Evolutionary conservation across 35 echinoderm and acorn worm genomes (phyloP).

Genomic region (Ophioderma brevispina): DNA sequence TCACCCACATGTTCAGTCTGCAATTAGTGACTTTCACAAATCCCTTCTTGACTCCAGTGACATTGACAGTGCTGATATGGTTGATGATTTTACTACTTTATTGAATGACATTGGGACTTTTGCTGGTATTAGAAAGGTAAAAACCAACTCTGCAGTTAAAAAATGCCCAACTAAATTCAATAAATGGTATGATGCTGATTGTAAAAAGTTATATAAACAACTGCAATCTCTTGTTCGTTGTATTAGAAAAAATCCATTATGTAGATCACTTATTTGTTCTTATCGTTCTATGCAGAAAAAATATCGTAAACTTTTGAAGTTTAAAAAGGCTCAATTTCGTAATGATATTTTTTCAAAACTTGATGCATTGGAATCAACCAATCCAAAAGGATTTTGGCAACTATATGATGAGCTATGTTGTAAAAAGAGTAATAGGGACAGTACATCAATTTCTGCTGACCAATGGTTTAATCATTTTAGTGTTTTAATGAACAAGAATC

Average conservation of each 20-base stretch:
- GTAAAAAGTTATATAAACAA: neutral
- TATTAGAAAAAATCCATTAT: neutral
- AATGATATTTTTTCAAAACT: neutral
- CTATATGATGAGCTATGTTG: neutral
- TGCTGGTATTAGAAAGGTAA: neutral
- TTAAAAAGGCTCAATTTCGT: neutral
- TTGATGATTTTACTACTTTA: neutral
- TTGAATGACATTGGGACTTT: neutral
- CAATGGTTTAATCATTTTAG: neutral
- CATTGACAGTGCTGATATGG: neutral
- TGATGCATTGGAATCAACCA: neutral
- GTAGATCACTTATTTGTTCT: neutral
- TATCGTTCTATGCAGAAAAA: neutral
- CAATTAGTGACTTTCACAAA: neutral
- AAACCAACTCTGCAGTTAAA: neutral
- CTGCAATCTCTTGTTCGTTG: neutral
- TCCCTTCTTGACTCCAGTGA: neutral
- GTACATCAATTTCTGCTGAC: neutral
- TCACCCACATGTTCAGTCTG: neutral
- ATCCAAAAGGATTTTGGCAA: neutral
- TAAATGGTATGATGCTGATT: constrained; percentile 1
- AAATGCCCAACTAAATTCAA: neutral
- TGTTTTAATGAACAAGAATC: neutral
- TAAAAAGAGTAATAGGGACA: neutral
- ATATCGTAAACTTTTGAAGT: neutral